phyloP scores from a whole-genome alignment of 2,113 vertebrate genomes.

The Dipodomys merriami region DNA sequence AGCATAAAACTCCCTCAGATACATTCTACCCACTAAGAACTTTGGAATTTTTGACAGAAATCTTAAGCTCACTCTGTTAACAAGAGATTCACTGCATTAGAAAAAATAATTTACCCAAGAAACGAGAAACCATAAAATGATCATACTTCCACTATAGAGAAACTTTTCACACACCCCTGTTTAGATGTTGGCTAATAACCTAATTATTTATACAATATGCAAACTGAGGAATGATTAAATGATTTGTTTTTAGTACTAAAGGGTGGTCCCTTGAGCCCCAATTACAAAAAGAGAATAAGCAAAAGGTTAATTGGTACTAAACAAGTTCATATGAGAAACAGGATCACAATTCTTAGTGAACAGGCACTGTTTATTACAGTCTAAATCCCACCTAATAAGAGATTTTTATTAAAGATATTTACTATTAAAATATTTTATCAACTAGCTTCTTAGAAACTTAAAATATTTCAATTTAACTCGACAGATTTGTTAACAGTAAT shows the following conservation, averaged over 20 bases:
- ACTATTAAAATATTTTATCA: not conserved
- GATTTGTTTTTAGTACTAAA: constrained; percentile 28
- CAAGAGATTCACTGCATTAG: not conserved
- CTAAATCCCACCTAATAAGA: not conserved
- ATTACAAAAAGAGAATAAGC: not conserved
- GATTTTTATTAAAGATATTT: not conserved
- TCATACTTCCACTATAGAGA: not conserved
- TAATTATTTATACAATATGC: constrained; percentile 31
- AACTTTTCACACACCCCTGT: not conserved
- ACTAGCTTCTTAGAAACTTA: constrained; percentile 43
- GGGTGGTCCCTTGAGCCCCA: constrained; percentile 8
- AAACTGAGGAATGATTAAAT: not conserved
- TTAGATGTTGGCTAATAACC: not conserved
- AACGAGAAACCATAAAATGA: not conserved
- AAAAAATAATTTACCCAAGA: constrained; percentile 14
- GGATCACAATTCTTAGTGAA: not conserved
- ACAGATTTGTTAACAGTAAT: constrained; percentile 3
- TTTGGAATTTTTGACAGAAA: not conserved
- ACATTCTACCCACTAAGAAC: not conserved
- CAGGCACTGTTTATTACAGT: not conserved
- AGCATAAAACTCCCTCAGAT: not conserved
- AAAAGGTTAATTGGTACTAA: constrained; percentile 31
- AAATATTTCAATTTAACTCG: constrained; percentile 15
- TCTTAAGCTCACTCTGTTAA: not conserved
- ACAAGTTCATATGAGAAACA: constrained; percentile 19